Conservation (phyloP, 2,797 vertebrate genomes). For the Coilia nasus region DNA sequence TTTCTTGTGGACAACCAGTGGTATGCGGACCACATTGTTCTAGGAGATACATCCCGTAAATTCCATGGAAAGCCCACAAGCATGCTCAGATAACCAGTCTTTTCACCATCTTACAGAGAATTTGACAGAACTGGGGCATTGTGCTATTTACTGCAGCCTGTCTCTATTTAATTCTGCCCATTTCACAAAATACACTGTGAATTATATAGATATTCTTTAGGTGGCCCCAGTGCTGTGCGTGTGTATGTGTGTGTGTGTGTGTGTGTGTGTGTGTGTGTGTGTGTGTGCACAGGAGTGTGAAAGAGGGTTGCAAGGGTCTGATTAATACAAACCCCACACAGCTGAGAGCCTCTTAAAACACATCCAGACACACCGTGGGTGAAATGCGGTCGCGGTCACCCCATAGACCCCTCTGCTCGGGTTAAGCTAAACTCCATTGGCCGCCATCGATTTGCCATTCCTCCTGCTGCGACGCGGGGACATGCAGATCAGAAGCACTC, state of each 20-base stretch:
- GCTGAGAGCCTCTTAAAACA: background rate
- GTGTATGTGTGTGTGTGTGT: background rate
- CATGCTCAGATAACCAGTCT: background rate
- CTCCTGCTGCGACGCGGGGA: background rate
- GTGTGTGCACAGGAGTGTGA: background rate
- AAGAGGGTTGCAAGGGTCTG: background rate
- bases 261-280: background rate
- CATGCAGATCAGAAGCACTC: background rate
- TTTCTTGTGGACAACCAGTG: too few relatives aligned
- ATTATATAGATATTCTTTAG: background rate
- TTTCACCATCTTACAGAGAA: background rate
- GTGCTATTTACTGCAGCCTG: background rate
- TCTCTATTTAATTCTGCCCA: background rate
- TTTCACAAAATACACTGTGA: background rate
- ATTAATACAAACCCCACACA: background rate
- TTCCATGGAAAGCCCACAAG: too few relatives aligned
- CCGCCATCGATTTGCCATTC: background rate
- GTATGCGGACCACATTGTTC: too few relatives aligned
- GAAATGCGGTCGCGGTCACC: background rate
- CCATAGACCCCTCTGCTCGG: background rate
- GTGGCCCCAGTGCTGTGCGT: slow-evolving; percentile 10
- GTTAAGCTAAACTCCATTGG: background rate
- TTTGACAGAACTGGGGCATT: background rate
- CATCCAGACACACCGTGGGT: slow-evolving; percentile 2
- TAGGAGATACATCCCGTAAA: too few relatives aligned